Conservation (phyloP, 2,113 vertebrate species). For the Myrmecophaga tridactyla region DNA sequence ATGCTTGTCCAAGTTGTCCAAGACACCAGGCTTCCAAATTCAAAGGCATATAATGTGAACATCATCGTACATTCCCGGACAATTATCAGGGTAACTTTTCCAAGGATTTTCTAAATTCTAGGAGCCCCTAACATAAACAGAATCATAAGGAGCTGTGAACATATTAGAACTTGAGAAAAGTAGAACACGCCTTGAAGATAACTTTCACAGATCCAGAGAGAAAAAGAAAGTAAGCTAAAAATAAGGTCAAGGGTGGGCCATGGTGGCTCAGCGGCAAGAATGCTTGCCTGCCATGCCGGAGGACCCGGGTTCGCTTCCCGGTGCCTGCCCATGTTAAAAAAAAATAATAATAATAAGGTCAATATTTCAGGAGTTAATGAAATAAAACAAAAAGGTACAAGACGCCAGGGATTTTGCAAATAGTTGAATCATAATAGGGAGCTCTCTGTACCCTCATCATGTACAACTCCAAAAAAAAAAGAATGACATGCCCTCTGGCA, state of each 20-base stretch:
- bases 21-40: neutral
- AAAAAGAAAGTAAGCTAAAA: neutral
- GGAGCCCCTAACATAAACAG: neutral
- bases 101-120: neutral
- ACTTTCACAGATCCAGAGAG: neutral
- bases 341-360: too few relatives aligned
- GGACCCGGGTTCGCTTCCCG: too few relatives aligned
- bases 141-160: neutral
- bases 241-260: neutral
- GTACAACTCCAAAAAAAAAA: accelerated
- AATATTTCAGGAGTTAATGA: neutral
- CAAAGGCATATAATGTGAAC: neutral
- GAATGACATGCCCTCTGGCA: neutral
- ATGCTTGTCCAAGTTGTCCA: neutral
- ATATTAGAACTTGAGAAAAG: neutral
- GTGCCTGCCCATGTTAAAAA: too few relatives aligned
- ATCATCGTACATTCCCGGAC: accelerated
- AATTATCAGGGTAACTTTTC: neutral
- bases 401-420: neutral
- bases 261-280: too few relatives aligned
- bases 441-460: neutral
- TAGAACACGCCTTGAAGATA: neutral
- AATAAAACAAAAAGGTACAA: neutral
- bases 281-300: too few relatives aligned
- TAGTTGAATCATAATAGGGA: neutral